Conservation (phyloP, 2,797 vertebrate genomes). For the Rhabdophis nuchalis region DNA sequence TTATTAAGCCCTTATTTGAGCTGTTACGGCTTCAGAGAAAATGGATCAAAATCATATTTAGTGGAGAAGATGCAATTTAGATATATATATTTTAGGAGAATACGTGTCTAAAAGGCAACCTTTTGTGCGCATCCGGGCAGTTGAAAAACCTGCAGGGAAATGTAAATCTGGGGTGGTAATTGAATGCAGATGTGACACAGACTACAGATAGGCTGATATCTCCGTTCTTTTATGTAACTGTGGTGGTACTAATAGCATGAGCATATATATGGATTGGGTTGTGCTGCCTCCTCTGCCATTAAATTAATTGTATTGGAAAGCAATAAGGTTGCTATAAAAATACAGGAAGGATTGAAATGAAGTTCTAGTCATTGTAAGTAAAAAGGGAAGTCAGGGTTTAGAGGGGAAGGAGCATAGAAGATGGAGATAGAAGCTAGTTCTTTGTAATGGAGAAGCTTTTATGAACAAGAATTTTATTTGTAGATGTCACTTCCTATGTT, state of each 20-base stretch:
- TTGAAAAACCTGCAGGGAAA: background rate
- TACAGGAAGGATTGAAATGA: background rate
- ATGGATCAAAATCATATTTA: background rate
- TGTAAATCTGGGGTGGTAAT: background rate
- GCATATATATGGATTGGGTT: slow-evolving; percentile 1
- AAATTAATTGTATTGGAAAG: background rate
- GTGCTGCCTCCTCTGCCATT: background rate
- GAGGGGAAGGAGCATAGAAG: slow-evolving; percentile 22
- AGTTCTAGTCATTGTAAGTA: slow-evolving; percentile 30
- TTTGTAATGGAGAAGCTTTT: slow-evolving; percentile 52
- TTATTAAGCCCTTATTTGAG: background rate
- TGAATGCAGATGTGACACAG: background rate
- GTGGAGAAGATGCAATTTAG: background rate
- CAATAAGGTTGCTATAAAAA: background rate
- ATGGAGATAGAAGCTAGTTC: background rate
- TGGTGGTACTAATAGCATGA: background rate
- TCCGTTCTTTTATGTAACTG: background rate
- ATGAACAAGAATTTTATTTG: slow-evolving; percentile 64
- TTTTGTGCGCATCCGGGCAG: background rate
- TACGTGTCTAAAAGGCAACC: background rate
- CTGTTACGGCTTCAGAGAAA: background rate
- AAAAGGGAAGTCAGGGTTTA: slow-evolving; percentile 35
- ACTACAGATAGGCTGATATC: background rate
- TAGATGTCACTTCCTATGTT: slow-evolving; percentile 65
- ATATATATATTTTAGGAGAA: background rate